Conservation (phyloP, 1,140 invertebrate species). For the Hylyphantes graminicola region DNA sequence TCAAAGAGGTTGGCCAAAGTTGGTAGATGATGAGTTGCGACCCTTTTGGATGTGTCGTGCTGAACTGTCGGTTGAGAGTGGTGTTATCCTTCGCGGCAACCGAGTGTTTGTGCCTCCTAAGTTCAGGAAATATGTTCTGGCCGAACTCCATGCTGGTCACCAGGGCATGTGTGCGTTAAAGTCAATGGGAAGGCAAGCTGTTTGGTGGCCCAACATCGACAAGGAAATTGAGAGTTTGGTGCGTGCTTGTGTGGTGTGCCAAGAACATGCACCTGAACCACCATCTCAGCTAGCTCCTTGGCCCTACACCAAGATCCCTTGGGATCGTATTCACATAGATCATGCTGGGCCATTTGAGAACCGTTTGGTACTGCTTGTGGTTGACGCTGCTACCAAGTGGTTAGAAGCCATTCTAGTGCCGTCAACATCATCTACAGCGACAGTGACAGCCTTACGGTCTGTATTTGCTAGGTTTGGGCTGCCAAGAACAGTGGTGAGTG, state of each 20-base stretch:
- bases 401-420: constrained; percentile 62
- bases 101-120: constrained; percentile 62
- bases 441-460: constrained; percentile 63
- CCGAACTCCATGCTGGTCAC: constrained; percentile 64
- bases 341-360: constrained; percentile 64
- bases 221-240: constrained; percentile 63
- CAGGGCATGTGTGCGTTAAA: constrained; percentile 66
- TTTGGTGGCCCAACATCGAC: constrained; percentile 66
- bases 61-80: constrained; percentile 13
- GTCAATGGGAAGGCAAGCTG: constrained; percentile 62
- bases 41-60: constrained; percentile 25
- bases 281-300: constrained; percentile 38
- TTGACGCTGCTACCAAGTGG: constrained; percentile 65
- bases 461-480: constrained; percentile 67
- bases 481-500: constrained; percentile 67
- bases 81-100: constrained; percentile 18
- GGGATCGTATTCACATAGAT: constrained; percentile 65
- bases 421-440: constrained; percentile 59
- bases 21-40: neutral
- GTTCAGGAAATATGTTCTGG: constrained; percentile 60
- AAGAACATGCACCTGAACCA: constrained; percentile 48
- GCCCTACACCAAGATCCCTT: constrained; percentile 61
- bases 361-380: constrained; percentile 61
- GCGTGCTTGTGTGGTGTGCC: constrained; percentile 63
- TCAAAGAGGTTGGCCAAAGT: constrained; percentile 59